Percentiles rank a stretch among this genome's conserved stretches.
phyloP scores from a whole-genome alignment of 2,113 vertebrate genomes.

The Halcyon senegalensis region DNA sequence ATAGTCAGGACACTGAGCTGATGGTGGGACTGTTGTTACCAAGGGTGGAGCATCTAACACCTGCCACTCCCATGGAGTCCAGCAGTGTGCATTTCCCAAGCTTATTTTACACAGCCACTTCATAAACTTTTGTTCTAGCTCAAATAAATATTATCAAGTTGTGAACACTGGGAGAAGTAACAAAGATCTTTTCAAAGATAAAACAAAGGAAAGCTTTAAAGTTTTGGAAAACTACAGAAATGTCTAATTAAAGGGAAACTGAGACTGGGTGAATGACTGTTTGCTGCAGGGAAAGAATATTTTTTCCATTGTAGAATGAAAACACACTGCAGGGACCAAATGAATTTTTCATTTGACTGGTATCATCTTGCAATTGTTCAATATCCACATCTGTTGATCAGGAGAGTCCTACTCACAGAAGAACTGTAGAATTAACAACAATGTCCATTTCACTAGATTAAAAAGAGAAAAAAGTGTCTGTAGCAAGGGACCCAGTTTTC shows the following conservation, averaged over 20 bases:
- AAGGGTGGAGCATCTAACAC: background rate
- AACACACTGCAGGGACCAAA: background rate
- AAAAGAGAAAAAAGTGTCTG: background rate
- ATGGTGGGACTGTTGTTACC: background rate
- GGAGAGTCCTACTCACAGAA: background rate
- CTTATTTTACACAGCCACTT: background rate
- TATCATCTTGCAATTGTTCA: background rate
- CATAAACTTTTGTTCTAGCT: background rate
- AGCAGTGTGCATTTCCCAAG: background rate
- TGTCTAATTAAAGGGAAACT: background rate
- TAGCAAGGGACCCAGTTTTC: background rate
- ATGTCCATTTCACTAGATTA: background rate
- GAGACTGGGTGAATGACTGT: background rate
- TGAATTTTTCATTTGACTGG: background rate
- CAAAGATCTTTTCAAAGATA: background rate
- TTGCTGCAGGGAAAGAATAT: background rate
- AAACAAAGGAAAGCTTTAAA: background rate
- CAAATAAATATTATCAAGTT: background rate
- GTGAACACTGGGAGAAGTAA: background rate
- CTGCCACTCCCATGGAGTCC: background rate
- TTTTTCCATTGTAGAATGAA: background rate
- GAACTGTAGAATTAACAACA: background rate
- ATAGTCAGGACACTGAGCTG: fast-evolving
- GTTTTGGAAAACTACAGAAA: background rate
- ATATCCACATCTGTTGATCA: background rate